phyloP scores from a whole-genome alignment of 2,113 vertebrate genomes.

The Oxygymnocypris stewartii region DNA sequence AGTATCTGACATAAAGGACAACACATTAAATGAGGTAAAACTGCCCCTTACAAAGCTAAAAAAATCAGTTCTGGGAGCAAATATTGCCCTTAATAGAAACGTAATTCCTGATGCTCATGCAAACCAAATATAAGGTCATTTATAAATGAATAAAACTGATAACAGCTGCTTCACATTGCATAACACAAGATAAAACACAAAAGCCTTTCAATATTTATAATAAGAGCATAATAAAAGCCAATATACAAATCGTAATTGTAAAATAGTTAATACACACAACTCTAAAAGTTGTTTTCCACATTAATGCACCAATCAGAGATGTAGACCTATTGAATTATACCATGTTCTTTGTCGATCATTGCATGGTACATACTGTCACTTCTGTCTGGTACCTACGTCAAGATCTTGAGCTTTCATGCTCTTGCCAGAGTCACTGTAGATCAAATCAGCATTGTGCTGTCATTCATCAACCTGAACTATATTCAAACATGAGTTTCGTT shows the following conservation, averaged over 20 bases:
- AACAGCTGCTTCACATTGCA: neutral
- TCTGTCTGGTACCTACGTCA: neutral
- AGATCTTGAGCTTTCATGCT: neutral
- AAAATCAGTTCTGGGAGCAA: neutral
- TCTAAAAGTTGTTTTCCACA: neutral
- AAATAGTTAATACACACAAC: neutral
- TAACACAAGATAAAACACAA: neutral
- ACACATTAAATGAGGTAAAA: neutral
- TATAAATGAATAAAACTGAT: neutral
- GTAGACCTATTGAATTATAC: neutral
- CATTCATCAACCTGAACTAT: conserved; percentile 8
- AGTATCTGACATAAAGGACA: neutral
- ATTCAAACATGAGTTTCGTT: neutral
- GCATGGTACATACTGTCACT: neutral
- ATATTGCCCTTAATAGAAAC: neutral
- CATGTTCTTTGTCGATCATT: neutral
- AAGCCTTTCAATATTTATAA: neutral
- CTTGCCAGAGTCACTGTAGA: neutral
- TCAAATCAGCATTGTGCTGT: neutral
- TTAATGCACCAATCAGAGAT: neutral
- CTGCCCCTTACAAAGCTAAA: neutral
- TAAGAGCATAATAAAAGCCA: neutral
- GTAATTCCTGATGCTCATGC: neutral
- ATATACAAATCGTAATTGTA: neutral
- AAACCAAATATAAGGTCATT: neutral